Evolutionary conservation across 2,797 vertebrate species (phyloP), one percentile per base, ranked within the genome.

Genomic region (Carapus acus): DNA sequence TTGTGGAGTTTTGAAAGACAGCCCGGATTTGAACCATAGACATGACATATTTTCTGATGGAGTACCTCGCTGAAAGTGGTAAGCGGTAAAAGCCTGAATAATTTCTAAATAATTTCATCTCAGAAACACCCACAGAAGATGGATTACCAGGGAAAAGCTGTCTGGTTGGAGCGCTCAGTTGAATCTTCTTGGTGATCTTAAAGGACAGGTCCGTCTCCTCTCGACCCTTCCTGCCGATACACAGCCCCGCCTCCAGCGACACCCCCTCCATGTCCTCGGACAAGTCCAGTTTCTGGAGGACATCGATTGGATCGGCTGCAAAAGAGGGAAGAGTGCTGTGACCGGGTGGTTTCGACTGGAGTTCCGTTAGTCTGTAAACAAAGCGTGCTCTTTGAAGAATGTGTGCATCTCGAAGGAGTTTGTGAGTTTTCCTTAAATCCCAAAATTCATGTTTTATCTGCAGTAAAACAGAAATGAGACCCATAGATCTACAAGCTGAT

Each of bases 121-220:
- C n/a, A n/a, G n/a, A n/a, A n/a, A n/a, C n/a, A n/a, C n/a, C n/a
- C n/a, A 9, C 4, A 27, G 24, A 9, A 27, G 4, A 14, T 37
- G 15, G 5, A 6, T 16, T 59, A 94, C 93, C 85, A 7, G 91
- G 91, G 58, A 92, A 94, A 22, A 94, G 88, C 33, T 91, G 88
- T 23, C 54, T 71, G 0, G 91, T 93, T 43, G 92, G 90, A 0
- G 79, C 81, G 1, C 89, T 90, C 31, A 92, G 81, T 7, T 83
- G 83, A 37, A 88, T 91, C 75, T 87, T 80, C 61, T 85, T 91
- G 69, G 87, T 75, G 37, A 95, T 84, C 24, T 81, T 85, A 69
- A 87, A 92, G 14, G 93, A 89, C 1, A 90, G 79, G 63, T 95
- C 91, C 0, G 89, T 86, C 49, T 86, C 86, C 7, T 88, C 84